Evolutionary conservation across 1,140 invertebrate genomes (phyloP).

Genomic region (Dendrolimus kikuchii): DNA sequence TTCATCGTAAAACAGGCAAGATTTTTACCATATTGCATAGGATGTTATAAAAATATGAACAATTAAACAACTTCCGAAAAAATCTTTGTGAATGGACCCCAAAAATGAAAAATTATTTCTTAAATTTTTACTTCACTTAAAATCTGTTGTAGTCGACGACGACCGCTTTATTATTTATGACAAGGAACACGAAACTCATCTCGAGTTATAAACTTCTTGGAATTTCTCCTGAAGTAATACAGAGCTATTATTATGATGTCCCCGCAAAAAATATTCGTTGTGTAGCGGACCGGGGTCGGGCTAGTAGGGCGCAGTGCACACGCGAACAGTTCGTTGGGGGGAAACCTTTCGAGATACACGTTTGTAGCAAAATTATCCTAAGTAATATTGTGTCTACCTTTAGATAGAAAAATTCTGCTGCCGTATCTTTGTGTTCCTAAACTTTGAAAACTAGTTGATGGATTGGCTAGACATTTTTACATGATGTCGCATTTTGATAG

Average conservation of each 20-base stretch:
- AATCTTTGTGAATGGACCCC: slow-evolving; percentile 42
- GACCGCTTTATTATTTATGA: slow-evolving; percentile 72
- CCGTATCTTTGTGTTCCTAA: no score
- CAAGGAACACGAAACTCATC: slow-evolving; percentile 72
- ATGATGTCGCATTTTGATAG: no score
- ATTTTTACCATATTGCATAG: no score
- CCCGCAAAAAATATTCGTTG: slow-evolving; percentile 67
- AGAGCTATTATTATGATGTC: slow-evolving; percentile 72
- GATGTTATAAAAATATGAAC: background rate
- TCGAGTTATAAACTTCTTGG: slow-evolving; percentile 72
- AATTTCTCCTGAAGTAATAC: slow-evolving; percentile 72
- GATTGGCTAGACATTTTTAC: no score
- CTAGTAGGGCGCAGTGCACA: slow-evolving; percentile 7
- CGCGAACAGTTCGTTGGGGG: slow-evolving; percentile 19
- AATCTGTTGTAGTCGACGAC: slow-evolving; percentile 69
- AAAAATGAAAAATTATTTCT: slow-evolving; percentile 64
- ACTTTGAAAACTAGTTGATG: no score
- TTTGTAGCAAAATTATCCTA: no score
- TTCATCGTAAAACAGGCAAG: no score
- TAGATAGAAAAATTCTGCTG: no score
- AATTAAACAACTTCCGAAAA: slow-evolving; percentile 47
- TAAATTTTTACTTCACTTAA: slow-evolving; percentile 69
- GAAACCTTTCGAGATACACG: background rate
- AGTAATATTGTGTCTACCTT: no score
- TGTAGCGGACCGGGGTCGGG: slow-evolving; percentile 40